Conservation (phyloP, 2,113 vertebrate genomes). For the Macrotis lagotis region DNA sequence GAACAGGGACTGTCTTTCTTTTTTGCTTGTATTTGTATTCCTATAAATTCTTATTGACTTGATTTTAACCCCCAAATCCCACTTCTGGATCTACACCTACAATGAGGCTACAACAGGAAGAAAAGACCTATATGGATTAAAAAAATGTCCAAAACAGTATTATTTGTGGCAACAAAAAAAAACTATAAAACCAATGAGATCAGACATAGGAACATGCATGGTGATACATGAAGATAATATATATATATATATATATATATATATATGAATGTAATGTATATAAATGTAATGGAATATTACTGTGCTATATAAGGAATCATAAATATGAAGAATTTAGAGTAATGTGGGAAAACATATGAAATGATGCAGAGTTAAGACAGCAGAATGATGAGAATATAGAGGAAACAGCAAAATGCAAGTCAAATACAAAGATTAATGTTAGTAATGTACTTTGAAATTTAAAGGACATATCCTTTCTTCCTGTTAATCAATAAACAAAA, state of each 20-base stretch:
- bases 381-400: not conserved
- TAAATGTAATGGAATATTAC: not conserved
- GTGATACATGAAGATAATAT: not conserved
- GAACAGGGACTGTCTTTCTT: not conserved
- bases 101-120: not conserved
- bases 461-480: not conserved
- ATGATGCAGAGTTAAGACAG: not conserved
- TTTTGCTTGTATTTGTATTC: not conserved
- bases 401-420: not conserved
- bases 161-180: not conserved
- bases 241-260: not conserved
- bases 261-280: not conserved
- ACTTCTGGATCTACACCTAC: not conserved
- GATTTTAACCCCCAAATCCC: not conserved
- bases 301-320: not conserved
- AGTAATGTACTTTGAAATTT: not conserved
- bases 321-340: not conserved
- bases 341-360: not conserved
- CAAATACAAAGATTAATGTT: not conserved
- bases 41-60: not conserved
- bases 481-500: not conserved
- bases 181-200: not conserved
- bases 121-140: not conserved
- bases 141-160: not conserved
- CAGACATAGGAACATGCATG: not conserved